Conservation (phyloP, 2,113 vertebrate species). For the Scolopax mira region DNA sequence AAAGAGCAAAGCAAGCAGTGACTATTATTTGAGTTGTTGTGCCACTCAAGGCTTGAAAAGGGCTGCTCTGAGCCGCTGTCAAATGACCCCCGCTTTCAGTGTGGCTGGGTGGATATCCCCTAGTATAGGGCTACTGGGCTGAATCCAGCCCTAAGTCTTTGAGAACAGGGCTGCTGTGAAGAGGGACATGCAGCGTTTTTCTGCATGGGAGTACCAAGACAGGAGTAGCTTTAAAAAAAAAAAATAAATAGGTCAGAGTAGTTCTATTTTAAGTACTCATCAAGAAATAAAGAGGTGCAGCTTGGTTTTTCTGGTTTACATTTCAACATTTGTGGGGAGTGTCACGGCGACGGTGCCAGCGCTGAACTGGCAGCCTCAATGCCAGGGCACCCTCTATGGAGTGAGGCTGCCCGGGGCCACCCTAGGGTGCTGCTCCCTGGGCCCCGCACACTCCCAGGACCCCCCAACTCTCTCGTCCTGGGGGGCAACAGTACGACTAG, state of each 20-base stretch:
- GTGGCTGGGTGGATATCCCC: background rate
- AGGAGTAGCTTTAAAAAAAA: background rate
- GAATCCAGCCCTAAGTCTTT: background rate
- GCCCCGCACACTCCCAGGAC: background rate
- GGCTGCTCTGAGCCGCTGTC: background rate
- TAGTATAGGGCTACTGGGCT: background rate
- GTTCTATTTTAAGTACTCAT: constrained; percentile 6
- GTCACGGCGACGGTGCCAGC: background rate
- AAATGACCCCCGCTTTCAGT: background rate
- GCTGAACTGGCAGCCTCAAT: background rate
- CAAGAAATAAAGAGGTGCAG: background rate
- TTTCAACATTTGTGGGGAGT: background rate
- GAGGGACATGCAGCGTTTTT: background rate
- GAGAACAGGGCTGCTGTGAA: background rate
- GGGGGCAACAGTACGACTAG: rapidly evolving
- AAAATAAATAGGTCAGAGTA: constrained; percentile 25
- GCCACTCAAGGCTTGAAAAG: background rate
- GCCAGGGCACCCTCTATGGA: background rate
- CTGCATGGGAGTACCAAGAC: background rate
- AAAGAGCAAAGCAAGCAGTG: constrained; percentile 11
- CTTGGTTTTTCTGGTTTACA: background rate
- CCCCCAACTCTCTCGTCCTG: background rate
- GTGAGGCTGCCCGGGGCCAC: background rate
- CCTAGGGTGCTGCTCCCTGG: background rate
- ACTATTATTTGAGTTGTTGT: constrained; percentile 1